Evolutionary conservation across 1,140 invertebrate genomes (phyloP).

Genomic region (Scaptomyza pallida): DNA sequence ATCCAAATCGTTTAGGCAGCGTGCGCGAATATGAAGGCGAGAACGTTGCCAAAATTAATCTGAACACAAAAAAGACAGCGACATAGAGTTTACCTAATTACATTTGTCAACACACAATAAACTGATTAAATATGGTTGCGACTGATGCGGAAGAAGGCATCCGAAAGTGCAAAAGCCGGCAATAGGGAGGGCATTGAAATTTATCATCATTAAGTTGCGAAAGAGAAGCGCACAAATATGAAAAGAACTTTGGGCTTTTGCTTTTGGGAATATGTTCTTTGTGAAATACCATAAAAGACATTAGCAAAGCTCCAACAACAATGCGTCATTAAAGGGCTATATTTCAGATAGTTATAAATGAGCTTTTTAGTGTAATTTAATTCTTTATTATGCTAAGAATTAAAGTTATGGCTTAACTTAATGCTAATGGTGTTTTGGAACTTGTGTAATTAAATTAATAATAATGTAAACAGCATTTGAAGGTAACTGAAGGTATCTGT

Average conservation of each 20-base stretch:
- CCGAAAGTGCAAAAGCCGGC: not conserved
- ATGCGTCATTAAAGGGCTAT: not conserved
- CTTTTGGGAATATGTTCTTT: constrained; percentile 1
- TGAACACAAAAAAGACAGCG: constrained; percentile 24
- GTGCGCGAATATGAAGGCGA: not conserved
- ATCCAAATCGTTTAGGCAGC: constrained; percentile 3
- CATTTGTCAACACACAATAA: constrained; percentile 41
- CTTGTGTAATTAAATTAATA: not conserved
- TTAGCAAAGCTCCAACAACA: constrained; percentile 3
- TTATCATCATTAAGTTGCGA: constrained; percentile 43
- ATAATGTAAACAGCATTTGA: not conserved
- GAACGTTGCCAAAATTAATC: constrained; percentile 31
- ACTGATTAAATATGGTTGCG: constrained; percentile 35
- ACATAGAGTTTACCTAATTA: constrained; percentile 30
- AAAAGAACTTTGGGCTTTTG: constrained; percentile 17
- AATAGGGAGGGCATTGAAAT: constrained; percentile 33
- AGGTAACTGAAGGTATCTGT: not conserved
- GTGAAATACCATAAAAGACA: constrained; percentile 9
- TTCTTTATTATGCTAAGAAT: too few relatives aligned
- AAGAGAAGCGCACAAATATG: constrained; percentile 23
- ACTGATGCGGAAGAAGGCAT: not conserved
- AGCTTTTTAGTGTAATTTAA: not conserved
- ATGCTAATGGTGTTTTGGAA: too few relatives aligned
- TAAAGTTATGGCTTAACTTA: too few relatives aligned
- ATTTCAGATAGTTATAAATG: constrained; percentile 1